These are phyloP conservation scores for Ormia ochracea DNA, from an alignment of 2,888 invertebrate species.

Conservation along the genomic window DNA sequence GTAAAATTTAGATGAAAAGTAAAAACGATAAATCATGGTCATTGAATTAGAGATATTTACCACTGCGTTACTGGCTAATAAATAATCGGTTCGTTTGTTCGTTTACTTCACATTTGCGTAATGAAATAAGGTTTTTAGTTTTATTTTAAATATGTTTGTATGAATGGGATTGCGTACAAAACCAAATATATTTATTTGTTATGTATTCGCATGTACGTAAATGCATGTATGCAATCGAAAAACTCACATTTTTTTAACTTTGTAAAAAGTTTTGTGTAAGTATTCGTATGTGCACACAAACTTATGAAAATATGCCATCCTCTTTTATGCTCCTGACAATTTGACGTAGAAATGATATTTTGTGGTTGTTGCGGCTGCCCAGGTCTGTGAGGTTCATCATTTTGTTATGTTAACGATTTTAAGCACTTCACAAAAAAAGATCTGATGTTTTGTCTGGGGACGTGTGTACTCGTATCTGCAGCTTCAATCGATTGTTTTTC, in stretches of 20 bases:
- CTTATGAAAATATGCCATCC: constrained; percentile 13
- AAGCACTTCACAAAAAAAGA: not conserved
- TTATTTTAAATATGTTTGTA: not conserved
- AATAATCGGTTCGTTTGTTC: constrained; percentile 24
- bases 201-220: no score
- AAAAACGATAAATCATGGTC: not conserved
- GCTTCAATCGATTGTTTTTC: not conserved
- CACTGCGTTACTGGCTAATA: constrained; percentile 40
- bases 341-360: constrained; percentile 47
- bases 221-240: no score
- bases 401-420: constrained; percentile 34
- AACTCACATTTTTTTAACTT: no score
- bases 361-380: constrained; percentile 39
- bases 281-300: no score
- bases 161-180: no score
- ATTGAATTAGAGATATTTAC: constrained; percentile 45
- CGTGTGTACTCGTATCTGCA: not conserved
- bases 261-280: no score
- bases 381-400: constrained; percentile 29
- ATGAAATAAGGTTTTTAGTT: no score
- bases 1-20: not conserved
- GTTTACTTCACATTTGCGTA: not conserved
- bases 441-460: not conserved
- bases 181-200: no score
- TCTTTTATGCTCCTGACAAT: constrained; percentile 46